Conservation (phyloP, 1,140 invertebrate species). For the Aethina tumida region DNA sequence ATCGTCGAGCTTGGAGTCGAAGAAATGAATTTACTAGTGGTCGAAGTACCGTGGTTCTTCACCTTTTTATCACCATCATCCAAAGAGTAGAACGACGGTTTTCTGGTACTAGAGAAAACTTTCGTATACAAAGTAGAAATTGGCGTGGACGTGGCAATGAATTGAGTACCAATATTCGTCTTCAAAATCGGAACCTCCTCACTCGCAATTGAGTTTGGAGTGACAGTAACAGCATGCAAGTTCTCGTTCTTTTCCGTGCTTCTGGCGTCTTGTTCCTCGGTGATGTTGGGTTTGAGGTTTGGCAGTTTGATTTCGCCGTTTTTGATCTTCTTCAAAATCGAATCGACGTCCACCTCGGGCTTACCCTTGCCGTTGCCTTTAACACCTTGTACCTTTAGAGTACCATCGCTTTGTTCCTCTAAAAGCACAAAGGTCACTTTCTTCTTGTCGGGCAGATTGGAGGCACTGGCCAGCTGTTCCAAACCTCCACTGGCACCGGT, state of each 20-base stretch:
- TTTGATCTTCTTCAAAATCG: constrained; percentile 68
- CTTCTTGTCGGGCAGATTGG: constrained; percentile 55
- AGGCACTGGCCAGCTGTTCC: constrained; percentile 55
- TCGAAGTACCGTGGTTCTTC: too few relatives aligned
- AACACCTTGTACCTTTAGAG: constrained; percentile 70
- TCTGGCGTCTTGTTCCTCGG: constrained; percentile 27
- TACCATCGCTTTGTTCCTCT: constrained; percentile 74
- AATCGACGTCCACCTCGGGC: constrained; percentile 63
- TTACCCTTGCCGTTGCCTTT: constrained; percentile 57
- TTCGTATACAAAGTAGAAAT: constrained; percentile 13
- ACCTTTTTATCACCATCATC: too few relatives aligned
- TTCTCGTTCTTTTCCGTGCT: constrained; percentile 18
- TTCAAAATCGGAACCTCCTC: constrained; percentile 36
- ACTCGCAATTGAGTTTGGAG: constrained; percentile 33
- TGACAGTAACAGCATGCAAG: constrained; percentile 9
- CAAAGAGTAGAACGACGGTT: too few relatives aligned
- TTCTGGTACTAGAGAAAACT: constrained; percentile 11
- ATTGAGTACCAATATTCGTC: constrained; percentile 33
- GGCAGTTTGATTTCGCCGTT: constrained; percentile 71
- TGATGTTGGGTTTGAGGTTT: constrained; percentile 31
- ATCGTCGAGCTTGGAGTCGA: too few relatives aligned
- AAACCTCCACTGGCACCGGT: constrained; percentile 59
- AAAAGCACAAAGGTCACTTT: constrained; percentile 77
- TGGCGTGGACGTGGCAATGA: constrained; percentile 24
- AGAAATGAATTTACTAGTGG: too few relatives aligned